These are phyloP conservation scores for Dromococcyx pavoninus DNA, from an alignment of 2,797 vertebrate genomes.

Conservation along the genomic window DNA sequence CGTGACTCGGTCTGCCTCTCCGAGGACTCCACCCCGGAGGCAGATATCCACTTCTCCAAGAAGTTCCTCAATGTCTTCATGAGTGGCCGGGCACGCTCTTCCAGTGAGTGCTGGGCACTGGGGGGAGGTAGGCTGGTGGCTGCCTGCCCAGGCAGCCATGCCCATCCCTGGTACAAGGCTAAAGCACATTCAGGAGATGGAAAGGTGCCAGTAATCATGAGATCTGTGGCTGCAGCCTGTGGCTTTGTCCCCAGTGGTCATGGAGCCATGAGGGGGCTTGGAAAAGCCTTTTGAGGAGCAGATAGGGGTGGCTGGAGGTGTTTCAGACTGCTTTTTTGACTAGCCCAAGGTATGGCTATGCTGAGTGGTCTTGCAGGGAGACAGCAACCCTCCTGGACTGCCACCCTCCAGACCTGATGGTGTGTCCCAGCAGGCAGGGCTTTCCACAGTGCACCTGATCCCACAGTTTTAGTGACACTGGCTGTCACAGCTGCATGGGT, in stretches of 20 bases:
- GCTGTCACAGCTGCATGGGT: neutral
- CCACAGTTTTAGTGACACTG: neutral
- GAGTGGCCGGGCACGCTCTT: constrained; percentile 91
- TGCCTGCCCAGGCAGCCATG: neutral
- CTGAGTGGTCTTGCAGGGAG: neutral
- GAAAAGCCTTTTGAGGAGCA: neutral
- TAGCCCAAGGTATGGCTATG: neutral
- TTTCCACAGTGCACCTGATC: accelerated
- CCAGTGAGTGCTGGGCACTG: constrained; percentile 84
- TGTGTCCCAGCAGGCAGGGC: neutral
- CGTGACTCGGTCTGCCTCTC: constrained; percentile 88
- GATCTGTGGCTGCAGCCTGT: neutral
- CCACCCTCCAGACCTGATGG: neutral
- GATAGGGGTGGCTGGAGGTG: neutral
- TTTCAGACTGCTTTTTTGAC: neutral
- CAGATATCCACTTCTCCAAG: constrained; percentile 91
- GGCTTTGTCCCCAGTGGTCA: neutral
- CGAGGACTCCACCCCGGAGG: constrained; percentile 90
- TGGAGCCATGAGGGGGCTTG: neutral
- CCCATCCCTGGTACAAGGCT: neutral
- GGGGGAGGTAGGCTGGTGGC: neutral
- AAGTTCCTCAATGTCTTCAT: constrained; percentile 99
- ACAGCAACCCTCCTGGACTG: neutral
- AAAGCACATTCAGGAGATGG: neutral
- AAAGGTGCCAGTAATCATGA: neutral